Evolutionary conservation across 1,140 invertebrate species (phyloP).

Genomic region (Musca domestica): DNA sequence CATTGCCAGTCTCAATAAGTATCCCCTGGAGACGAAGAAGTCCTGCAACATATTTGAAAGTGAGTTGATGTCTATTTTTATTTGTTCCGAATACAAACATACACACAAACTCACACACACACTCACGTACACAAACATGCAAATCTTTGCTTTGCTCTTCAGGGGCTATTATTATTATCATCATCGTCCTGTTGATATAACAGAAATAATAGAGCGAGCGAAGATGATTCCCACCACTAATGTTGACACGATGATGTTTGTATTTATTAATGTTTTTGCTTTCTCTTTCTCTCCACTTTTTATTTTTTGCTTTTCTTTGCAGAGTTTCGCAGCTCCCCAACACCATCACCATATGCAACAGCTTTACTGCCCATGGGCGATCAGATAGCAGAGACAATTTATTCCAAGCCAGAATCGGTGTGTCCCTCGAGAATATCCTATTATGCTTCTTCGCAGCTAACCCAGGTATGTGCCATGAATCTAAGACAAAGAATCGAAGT

Average conservation of each 20-base stretch:
- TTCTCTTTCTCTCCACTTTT: not conserved
- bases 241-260: no score
- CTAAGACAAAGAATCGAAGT: not conserved
- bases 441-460: constrained; percentile 47
- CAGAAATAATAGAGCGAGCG: no score
- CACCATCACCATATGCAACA: constrained; percentile 66
- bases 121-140: not conserved
- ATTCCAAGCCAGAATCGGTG: constrained; percentile 55
- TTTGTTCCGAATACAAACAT: not conserved
- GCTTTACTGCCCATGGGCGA: constrained; percentile 57
- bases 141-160: not conserved
- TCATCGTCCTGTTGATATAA: no score
- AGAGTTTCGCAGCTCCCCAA: constrained; percentile 57
- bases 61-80: constrained; percentile 32
- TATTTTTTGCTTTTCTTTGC: constrained; percentile 24
- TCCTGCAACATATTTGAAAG: constrained; percentile 52
- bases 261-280: no score
- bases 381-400: constrained; percentile 55
- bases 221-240: no score
- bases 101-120: not conserved
- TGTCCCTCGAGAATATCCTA: constrained; percentile 51
- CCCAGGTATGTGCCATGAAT: constrained; percentile 36
- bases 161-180: not conserved
- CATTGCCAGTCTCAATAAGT: constrained; percentile 73
- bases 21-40: constrained; percentile 55